These are phyloP conservation scores for Rhopalosiphum nymphaeae DNA, from an alignment of 2,888 invertebrate species.

Conservation along the genomic window DNA sequence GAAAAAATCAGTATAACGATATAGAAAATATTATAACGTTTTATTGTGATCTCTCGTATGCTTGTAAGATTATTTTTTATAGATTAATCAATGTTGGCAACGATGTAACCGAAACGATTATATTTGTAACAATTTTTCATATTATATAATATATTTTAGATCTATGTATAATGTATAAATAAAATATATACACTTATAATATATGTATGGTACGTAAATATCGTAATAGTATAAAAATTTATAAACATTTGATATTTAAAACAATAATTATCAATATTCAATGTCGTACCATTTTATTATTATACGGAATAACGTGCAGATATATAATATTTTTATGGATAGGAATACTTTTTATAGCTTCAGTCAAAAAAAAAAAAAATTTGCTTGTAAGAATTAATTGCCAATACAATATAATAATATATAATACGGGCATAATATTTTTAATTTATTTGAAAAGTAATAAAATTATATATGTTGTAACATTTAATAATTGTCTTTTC, in stretches of 20 bases:
- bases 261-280: background rate
- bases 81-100: slow-evolving; percentile 16
- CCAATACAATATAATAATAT: slow-evolving; percentile 19
- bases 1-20: slow-evolving; percentile 29
- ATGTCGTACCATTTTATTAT: slow-evolving; percentile 20
- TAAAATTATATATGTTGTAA: slow-evolving; percentile 27
- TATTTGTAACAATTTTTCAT: background rate
- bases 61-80: slow-evolving; percentile 36
- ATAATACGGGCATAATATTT: slow-evolving; percentile 3
- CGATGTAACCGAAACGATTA: background rate
- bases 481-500: background rate
- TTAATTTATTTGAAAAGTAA: slow-evolving; percentile 41
- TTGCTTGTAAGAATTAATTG: slow-evolving; percentile 37
- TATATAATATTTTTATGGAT: slow-evolving; percentile 29
- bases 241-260: background rate
- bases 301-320: background rate
- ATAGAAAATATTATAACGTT: slow-evolving; percentile 38
- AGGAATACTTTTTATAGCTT: slow-evolving; percentile 33
- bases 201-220: background rate
- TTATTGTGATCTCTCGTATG: slow-evolving; percentile 51
- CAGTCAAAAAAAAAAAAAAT: slow-evolving; percentile 43
- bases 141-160: background rate
- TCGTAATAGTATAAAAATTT: background rate
- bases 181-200: too few species aligned
- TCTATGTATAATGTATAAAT: background rate